Percentiles rank a stretch among this genome's conserved stretches.
Evolutionary conservation across 2,113 vertebrate species (phyloP).

Genomic region (Syngnathoides biaculeatus): DNA sequence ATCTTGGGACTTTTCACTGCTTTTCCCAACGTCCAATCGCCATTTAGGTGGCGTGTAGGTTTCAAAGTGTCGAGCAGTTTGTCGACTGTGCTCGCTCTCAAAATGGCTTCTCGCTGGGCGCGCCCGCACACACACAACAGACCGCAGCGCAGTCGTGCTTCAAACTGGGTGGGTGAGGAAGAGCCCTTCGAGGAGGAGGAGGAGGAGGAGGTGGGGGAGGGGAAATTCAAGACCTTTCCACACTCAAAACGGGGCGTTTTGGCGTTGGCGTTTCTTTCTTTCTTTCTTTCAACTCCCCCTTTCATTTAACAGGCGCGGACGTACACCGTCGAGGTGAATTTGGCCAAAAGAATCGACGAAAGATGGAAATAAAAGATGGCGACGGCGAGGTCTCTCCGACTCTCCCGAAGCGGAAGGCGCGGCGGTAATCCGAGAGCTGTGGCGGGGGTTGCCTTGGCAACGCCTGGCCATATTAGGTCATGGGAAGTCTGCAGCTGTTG

Average conservation of each 20-base stretch:
- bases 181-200: slow-evolving; percentile 6
- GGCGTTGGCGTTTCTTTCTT: too few relatives aligned
- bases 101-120: slow-evolving; percentile 77
- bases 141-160: slow-evolving; percentile 60
- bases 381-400: slow-evolving; percentile 16
- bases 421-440: slow-evolving; percentile 54
- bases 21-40: slow-evolving; percentile 55
- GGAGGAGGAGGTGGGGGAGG: neutral
- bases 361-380: slow-evolving; percentile 22
- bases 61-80: slow-evolving; percentile 62
- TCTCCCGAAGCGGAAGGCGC: slow-evolving; percentile 35
- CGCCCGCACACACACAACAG: slow-evolving; percentile 50
- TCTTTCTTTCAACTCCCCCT: too few relatives aligned
- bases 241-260: slow-evolving; percentile 4
- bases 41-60: slow-evolving; percentile 29
- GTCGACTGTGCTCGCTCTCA: slow-evolving; percentile 70
- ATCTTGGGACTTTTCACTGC: slow-evolving; percentile 57
- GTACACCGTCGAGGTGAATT: neutral
- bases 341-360: neutral
- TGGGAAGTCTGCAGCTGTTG: slow-evolving; percentile 41
- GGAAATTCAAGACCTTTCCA: slow-evolving; percentile 6
- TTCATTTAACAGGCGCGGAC: neutral
- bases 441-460: slow-evolving; percentile 58
- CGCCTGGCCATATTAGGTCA: slow-evolving; percentile 71
- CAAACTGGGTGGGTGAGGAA: slow-evolving; percentile 69